These are phyloP conservation scores for Dasyprocta punctata DNA, from an alignment of 2,113 vertebrate genomes.

Conservation along the genomic window DNA sequence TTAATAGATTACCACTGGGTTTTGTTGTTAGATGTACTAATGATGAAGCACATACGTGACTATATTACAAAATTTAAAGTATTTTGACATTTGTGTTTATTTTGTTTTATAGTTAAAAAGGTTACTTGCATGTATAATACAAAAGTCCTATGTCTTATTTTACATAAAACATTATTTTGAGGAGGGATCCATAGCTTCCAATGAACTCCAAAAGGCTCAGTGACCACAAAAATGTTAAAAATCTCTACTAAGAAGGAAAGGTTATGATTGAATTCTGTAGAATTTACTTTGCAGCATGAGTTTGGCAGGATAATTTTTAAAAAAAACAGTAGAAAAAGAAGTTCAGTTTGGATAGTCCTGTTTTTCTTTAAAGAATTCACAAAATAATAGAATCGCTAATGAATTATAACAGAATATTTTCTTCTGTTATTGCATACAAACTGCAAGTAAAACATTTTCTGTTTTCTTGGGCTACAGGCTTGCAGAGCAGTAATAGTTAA, in stretches of 20 bases:
- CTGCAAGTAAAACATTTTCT: conserved; percentile 37
- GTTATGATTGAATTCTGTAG: background rate
- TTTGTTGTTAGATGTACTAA: background rate
- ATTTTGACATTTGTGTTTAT: background rate
- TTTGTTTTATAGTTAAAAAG: background rate
- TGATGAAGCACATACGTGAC: background rate
- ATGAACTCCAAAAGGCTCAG: background rate
- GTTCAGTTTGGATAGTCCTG: background rate
- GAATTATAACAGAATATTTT: background rate
- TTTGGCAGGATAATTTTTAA: background rate
- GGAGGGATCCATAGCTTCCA: background rate
- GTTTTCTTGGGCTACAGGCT: conserved; percentile 42
- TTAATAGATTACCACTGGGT: background rate
- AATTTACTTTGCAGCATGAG: background rate
- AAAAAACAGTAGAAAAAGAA: conserved; percentile 17
- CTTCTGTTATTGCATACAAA: conserved; percentile 47
- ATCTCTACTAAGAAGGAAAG: background rate
- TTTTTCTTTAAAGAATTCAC: conserved; percentile 20
- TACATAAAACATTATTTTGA: conserved; percentile 22
- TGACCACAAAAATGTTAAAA: background rate
- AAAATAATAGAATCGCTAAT: background rate
- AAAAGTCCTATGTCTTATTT: conserved; percentile 18
- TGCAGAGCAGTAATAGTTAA: conserved; percentile 66
- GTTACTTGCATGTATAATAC: background rate
- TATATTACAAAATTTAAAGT: background rate